phyloP scores from a whole-genome alignment of 2,888 invertebrate genomes.

The Phalera bucephala region DNA sequence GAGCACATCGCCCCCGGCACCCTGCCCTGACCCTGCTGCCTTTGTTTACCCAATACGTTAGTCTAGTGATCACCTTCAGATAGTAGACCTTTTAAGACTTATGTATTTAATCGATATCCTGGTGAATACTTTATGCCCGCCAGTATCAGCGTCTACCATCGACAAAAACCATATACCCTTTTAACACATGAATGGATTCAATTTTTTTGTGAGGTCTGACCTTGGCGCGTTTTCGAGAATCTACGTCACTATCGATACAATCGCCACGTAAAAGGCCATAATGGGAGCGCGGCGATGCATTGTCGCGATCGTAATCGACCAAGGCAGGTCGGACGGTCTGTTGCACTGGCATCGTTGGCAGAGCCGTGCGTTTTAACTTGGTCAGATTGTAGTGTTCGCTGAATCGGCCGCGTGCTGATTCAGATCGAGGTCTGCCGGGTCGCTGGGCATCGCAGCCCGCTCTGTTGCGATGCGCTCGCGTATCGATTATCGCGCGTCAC shows the following conservation, averaged over 20 bases:
- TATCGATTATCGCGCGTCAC: slow-evolving; percentile 59
- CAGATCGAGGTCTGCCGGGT: slow-evolving; percentile 70
- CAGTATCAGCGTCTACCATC: slow-evolving; percentile 39
- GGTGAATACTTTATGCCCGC: slow-evolving; percentile 45
- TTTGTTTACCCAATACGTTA: slow-evolving; percentile 60
- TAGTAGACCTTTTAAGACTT: slow-evolving; percentile 44
- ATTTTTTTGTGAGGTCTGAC: slow-evolving; percentile 55
- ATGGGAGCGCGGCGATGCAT: slow-evolving; percentile 57
- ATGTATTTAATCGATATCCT: slow-evolving; percentile 45
- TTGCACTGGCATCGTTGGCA: slow-evolving; percentile 30
- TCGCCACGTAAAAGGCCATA: slow-evolving; percentile 65
- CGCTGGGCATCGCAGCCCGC: slow-evolving; percentile 44
- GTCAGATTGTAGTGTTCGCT: slow-evolving; percentile 53
- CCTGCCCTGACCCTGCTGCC: slow-evolving; percentile 62
- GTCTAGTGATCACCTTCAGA: slow-evolving; percentile 58
- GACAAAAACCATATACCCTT: slow-evolving; percentile 44
- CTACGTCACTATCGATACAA: slow-evolving; percentile 64
- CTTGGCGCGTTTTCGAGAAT: slow-evolving; percentile 64
- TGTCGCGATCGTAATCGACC: slow-evolving; percentile 52
- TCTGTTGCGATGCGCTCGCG: slow-evolving; percentile 53
- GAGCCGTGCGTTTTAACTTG: slow-evolving; percentile 49
- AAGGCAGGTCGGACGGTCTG: slow-evolving; percentile 32
- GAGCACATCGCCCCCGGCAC: slow-evolving; percentile 62
- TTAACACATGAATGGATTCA: slow-evolving; percentile 54
- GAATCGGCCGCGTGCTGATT: slow-evolving; percentile 69